Base-by-base conservation (phyloP, 2,797 vertebrate genomes). In the Sciaenops ocellatus region DNA sequence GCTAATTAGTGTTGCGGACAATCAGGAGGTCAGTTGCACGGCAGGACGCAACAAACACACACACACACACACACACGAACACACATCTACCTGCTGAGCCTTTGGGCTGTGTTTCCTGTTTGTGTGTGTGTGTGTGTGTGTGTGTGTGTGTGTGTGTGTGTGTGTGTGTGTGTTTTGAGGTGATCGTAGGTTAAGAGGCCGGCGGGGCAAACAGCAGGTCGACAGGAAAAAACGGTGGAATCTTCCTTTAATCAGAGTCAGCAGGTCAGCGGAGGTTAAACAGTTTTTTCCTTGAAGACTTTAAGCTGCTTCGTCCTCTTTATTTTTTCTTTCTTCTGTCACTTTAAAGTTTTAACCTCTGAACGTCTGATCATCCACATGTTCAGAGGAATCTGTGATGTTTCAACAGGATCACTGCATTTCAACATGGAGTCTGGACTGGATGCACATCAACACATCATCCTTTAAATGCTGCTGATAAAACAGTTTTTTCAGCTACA, bases 1-100 rank as follows among this genome's bases (percentile, higher is more conserved):
- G 73, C 76, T 83, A 91, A 93, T 91, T 93, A 92, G 85, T 38
- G 56, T 47, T 76, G 69, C 26, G 62, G 76, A 71, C 69, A 68
- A 83, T 88, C 82, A 64, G 79, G 68, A 73, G 86, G 83, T 89
- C 90, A 85, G 83, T 66, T 6, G 26, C 83, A 72, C 84, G 2
- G 86, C 83, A 83, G 90, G 90, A 90, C 69, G 34, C 87, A 70
- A 52, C 83, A 80, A 6, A 62, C 66, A 71, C 73, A 73, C 64
- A 76, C 68, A 79, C 64, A 78, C 52, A 85, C 87, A 90, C 65
- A 62, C 74, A 73, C 74, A 72, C 73, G 73, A 52, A 74, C 26
- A 69, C 57, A 64, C 46, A 12, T 20, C n/a, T 47, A 77, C 82
- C 79, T 81, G 86, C 82, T 87, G 85, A 56, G 84, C 51, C 76